Percentiles rank a stretch among this genome's conserved stretches.
Conservation (phyloP, 2,113 vertebrate species). For the Eira barbara region DNA sequence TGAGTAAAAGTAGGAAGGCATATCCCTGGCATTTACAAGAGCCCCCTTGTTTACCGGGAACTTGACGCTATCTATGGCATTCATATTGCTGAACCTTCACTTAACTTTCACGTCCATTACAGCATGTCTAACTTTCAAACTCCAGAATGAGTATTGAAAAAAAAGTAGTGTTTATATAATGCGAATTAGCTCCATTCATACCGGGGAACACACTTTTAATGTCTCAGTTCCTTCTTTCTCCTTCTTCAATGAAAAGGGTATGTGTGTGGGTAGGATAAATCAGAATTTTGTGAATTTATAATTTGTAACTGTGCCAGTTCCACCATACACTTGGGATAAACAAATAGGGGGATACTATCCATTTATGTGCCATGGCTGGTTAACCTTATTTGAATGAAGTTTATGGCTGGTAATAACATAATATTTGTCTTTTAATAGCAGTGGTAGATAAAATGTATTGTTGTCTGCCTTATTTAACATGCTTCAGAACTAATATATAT, state of each 20-base stretch:
- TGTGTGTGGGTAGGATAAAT: neutral
- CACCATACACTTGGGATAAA: neutral
- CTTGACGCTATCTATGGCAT: neutral
- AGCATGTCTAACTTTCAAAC: neutral
- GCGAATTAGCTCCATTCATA: neutral
- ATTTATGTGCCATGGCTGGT: neutral
- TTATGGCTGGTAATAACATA: neutral
- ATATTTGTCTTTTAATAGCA: conserved; percentile 6
- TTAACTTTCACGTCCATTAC: neutral
- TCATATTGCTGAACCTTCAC: neutral
- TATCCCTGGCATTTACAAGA: neutral
- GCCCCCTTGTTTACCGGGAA: neutral
- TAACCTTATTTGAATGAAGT: neutral
- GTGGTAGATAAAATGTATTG: neutral
- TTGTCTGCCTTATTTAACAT: neutral
- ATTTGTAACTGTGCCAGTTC: neutral
- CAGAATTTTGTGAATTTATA: conserved; percentile 2
- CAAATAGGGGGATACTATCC: neutral
- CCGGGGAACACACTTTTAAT: neutral
- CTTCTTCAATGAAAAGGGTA: neutral
- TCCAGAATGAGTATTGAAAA: neutral
- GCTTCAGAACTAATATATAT: neutral
- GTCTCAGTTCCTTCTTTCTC: neutral
- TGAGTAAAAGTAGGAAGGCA: neutral
- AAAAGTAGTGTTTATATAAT: neutral